These are phyloP conservation scores for Denticeps clupeoides DNA, from an alignment of 2,797 vertebrate genomes.

Conservation along the genomic window DNA sequence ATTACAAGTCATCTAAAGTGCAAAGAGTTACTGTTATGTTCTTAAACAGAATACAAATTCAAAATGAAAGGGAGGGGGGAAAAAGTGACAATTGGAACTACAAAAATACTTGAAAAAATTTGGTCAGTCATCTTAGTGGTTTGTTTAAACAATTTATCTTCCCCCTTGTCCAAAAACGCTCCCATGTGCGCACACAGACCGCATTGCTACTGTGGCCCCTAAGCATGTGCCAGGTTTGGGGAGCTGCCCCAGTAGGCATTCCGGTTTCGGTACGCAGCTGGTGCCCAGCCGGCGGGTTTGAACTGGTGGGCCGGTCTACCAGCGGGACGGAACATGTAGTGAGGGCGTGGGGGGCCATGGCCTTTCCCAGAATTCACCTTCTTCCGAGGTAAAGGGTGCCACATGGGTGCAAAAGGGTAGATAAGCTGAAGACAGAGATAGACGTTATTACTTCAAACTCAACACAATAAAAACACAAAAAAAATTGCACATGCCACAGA, in stretches of 20 bases:
- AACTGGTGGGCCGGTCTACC: slow-evolving; percentile 26
- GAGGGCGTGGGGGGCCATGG: slow-evolving; percentile 26
- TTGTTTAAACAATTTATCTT: slow-evolving; percentile 24
- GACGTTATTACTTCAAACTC: too few species aligned
- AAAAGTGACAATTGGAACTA: slow-evolving; percentile 24
- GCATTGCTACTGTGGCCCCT: slow-evolving; percentile 30
- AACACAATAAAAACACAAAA: too few species aligned
- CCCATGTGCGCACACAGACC: slow-evolving; percentile 28
- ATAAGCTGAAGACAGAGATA: slow-evolving; percentile 27
- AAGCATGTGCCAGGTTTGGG: slow-evolving; percentile 30
- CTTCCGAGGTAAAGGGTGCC: slow-evolving; percentile 40
- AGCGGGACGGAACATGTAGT: slow-evolving; percentile 32
- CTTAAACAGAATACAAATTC: slow-evolving; percentile 20
- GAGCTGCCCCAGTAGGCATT: slow-evolving; percentile 40
- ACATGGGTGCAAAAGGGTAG: slow-evolving; percentile 42
- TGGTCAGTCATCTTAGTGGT: slow-evolving; percentile 39
- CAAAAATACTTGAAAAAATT: slow-evolving; percentile 35
- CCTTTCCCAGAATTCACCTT: slow-evolving; percentile 26
- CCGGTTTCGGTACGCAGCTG: slow-evolving; percentile 29
- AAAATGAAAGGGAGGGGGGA: slow-evolving; percentile 17
- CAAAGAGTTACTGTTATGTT: slow-evolving; percentile 37
- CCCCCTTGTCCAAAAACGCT: slow-evolving; percentile 11
- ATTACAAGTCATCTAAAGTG: slow-evolving; percentile 60
- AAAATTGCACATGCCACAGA: too few species aligned
- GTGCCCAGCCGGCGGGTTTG: slow-evolving; percentile 40